Evolutionary conservation across 2,888 invertebrate species (phyloP).

Genomic region (Watsonalla binaria): DNA sequence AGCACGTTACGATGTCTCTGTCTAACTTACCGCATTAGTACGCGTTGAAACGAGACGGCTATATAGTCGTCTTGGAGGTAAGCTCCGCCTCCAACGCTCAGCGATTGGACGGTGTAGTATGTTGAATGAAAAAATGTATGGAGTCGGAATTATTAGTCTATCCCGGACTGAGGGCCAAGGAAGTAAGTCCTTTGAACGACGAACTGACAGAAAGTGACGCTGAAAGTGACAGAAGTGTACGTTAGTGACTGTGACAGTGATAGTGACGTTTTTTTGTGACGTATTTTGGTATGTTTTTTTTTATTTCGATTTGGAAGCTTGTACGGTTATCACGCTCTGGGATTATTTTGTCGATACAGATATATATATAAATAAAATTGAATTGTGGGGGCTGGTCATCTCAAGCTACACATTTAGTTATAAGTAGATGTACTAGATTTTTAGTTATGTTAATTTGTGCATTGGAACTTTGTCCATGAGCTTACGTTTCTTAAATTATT

Average conservation of each 20-base stretch:
- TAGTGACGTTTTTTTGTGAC: background rate
- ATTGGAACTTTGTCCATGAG: no score
- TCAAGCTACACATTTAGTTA: no score
- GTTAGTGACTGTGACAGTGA: background rate
- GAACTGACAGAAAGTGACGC: background rate
- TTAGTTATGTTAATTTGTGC: no score
- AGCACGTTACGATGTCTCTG: constrained; percentile 25
- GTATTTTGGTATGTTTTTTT: background rate
- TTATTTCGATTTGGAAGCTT: background rate
- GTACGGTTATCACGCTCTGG: no score
- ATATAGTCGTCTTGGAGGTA: constrained; percentile 7
- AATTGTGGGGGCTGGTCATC: no score
- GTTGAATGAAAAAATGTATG: constrained; percentile 58
- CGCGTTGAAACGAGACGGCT: constrained; percentile 30
- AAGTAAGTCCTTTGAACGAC: background rate
- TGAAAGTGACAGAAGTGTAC: background rate
- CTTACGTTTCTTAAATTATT: no score
- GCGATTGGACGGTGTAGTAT: constrained; percentile 45
- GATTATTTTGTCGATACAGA: no score
- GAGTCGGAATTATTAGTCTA: background rate
- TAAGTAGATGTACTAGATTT: no score
- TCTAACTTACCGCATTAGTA: constrained; percentile 14
- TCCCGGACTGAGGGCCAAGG: background rate
- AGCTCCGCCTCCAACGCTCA: constrained; percentile 50
- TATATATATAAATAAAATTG: no score